Base-by-base conservation (phyloP, 2,888 invertebrate species). In the Acrobasis suavella region DNA sequence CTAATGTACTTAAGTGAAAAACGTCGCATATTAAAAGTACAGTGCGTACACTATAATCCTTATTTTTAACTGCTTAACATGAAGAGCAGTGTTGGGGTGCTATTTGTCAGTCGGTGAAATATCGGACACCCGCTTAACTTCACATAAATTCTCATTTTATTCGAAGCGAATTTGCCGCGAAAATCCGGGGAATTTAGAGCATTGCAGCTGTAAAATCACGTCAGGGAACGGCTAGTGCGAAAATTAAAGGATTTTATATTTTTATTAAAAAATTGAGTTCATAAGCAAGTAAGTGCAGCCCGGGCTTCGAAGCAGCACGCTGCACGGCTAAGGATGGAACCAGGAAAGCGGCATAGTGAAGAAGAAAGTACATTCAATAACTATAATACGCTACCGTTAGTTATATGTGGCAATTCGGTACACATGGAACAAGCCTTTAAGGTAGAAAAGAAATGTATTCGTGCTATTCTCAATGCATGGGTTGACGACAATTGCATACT, bases 81-180 rank as follows among this genome's bases (percentile, higher is more conserved):
- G 69, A 66, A 62, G 65, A 68, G 66, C 68, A 67, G 65, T 64
- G 64, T 65, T 64, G 66, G 66, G 64, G 70, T 61, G 69, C 67
- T 68, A 72, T 73, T 75, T 72, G 70, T 75, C 72, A 70, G 71
- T 63, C 65, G 64, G 65, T 71, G 66, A 73, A 73, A 74, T 74
- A 75, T 73, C 63, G 64, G 64, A 51, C 56, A 56, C 38, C 54
- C 64, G 66, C 65, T 72, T 67, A 72, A 69, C 72, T 70, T 68
- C 58, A 62, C 68, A 71, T 74, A 70, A 73, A 73, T 73, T 66
- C 67, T 64, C 67, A 67, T 68, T 71, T 69, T 70, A 64, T 65
- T 65, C 62, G 39, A 51, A n/a, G 7, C 51, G 49, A 64, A 67
- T 69, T 69, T 65, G 17, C 39, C 15, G 39, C 2, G n/a, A 14